Conservation (phyloP, 2,797 vertebrate genomes). For the Silurus lanzhouensis region DNA sequence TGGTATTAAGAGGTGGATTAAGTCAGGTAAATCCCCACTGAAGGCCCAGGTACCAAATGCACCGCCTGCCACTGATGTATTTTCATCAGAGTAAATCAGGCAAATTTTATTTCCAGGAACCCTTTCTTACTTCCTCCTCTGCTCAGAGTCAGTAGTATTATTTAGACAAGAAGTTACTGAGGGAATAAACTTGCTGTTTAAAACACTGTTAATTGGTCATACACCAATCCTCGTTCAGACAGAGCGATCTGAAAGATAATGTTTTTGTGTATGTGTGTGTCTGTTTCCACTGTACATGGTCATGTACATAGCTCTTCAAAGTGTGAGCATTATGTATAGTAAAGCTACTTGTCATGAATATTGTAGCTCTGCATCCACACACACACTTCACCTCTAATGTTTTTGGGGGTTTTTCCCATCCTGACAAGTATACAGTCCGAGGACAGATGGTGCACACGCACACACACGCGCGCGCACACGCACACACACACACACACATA, state of each 20-base stretch:
- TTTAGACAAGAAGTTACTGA: neutral
- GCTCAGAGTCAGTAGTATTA: neutral
- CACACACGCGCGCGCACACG: constrained; percentile 53
- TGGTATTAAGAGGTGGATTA: no score
- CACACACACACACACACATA: constrained; percentile 46
- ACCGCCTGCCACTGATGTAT: no score
- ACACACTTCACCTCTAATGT: constrained; percentile 93
- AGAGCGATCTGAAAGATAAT: neutral
- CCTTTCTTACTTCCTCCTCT: neutral
- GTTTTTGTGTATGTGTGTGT: neutral
- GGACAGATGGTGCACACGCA: constrained; percentile 70
- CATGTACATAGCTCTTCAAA: neutral
- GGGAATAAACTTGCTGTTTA: neutral
- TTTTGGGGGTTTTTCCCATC: constrained; percentile 74
- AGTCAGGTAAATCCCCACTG: no score
- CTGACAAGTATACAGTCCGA: constrained; percentile 65
- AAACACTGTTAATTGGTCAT: neutral
- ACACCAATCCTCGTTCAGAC: no score
- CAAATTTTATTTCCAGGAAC: neutral
- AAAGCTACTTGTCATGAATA: neutral
- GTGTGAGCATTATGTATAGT: constrained; percentile 17
- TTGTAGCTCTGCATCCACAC: neutral
- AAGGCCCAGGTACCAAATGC: no score
- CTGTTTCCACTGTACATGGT: neutral
- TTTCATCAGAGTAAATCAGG: neutral